These are phyloP conservation scores for Drosophila melanosoma DNA, from an alignment of 2,888 invertebrate species.

Conservation along the genomic window DNA sequence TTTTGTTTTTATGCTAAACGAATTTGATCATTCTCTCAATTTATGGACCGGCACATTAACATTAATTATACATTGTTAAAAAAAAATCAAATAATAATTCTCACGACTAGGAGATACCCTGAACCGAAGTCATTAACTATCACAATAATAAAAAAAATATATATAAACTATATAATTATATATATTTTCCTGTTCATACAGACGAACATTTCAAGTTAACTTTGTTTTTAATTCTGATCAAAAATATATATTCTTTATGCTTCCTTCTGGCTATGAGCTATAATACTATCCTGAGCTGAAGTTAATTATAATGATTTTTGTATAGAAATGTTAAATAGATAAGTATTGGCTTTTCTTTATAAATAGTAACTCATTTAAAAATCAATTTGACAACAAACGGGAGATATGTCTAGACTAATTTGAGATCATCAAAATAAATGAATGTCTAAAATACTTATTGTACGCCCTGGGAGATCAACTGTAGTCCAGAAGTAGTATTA, in stretches of 20 bases:
- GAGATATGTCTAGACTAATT: background rate
- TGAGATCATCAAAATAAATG: background rate
- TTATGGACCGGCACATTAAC: background rate
- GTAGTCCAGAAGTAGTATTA: background rate
- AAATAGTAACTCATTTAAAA: no score
- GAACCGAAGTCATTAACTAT: background rate
- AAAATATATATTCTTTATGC: background rate
- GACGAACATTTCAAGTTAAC: background rate
- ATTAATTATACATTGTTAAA: background rate
- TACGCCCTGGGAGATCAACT: background rate
- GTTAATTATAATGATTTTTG: background rate
- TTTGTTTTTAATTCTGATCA: background rate
- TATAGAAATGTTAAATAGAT: background rate
- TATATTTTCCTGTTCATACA: background rate
- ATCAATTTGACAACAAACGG: background rate
- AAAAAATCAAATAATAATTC: background rate
- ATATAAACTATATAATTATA: no score
- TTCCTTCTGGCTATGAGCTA: background rate
- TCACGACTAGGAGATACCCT: background rate
- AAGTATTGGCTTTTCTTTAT: background rate
- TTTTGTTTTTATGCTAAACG: background rate
- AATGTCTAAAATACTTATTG: background rate
- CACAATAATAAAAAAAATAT: background rate
- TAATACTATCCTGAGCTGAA: background rate
- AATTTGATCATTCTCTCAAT: background rate